Conservation (phyloP, 2,113 vertebrate genomes). For the Podarcis muralis region DNA sequence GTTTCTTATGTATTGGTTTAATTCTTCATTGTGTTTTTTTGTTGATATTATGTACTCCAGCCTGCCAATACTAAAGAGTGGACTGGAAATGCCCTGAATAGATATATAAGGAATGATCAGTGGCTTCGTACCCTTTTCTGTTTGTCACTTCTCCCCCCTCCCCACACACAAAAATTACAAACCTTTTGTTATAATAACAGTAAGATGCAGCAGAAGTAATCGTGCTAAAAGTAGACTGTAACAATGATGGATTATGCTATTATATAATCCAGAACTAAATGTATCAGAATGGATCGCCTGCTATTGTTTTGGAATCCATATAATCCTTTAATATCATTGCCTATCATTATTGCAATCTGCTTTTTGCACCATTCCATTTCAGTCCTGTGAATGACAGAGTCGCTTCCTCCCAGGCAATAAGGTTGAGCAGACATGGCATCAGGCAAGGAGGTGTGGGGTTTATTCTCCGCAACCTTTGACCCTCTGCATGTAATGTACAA, state of each 20-base stretch:
- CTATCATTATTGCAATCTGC: neutral
- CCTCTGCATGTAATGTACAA: constrained; percentile 40
- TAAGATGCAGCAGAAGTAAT: neutral
- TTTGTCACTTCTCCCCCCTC: neutral
- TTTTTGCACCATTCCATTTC: neutral
- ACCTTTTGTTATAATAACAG: neutral
- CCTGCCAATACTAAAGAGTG: too few relatives aligned
- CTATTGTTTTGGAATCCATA: neutral
- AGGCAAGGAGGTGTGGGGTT: neutral
- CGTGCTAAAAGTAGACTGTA: neutral
- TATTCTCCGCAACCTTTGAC: neutral
- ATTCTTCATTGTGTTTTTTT: too few relatives aligned
- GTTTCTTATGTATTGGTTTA: too few relatives aligned
- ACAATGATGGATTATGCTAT: neutral
- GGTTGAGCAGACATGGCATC: neutral
- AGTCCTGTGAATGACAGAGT: neutral
- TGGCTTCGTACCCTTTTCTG: neutral
- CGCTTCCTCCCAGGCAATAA: neutral
- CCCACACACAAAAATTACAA: neutral
- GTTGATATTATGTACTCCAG: too few relatives aligned
- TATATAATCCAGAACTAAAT: neutral
- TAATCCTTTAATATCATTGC: neutral
- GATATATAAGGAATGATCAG: neutral
- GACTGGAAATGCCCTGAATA: too few relatives aligned
- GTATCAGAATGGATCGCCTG: neutral